phyloP scores from a whole-genome alignment of 2,113 vertebrate species.

The Octodon degus region DNA sequence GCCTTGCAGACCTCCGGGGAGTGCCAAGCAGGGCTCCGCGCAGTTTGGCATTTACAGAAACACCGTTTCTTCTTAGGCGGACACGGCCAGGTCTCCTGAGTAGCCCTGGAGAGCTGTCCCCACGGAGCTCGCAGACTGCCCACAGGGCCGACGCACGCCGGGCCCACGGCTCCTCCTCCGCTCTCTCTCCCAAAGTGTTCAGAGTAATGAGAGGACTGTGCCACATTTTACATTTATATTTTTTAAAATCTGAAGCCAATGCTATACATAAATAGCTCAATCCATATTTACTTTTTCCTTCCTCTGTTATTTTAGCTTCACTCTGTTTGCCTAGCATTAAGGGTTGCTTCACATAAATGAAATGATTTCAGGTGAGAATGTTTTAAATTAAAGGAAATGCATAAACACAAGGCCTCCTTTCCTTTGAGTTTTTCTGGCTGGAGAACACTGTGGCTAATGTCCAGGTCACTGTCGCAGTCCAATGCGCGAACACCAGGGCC shows the following conservation, averaged over 20 bases:
- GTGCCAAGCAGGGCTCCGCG: slow-evolving; percentile 58
- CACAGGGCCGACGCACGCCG: slow-evolving; percentile 15
- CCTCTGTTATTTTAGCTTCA: slow-evolving; percentile 38
- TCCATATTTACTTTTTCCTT: not conserved
- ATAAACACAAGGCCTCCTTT: not conserved
- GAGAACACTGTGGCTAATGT: not conserved
- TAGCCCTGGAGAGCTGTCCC: slow-evolving; percentile 28
- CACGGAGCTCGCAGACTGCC: slow-evolving; percentile 54
- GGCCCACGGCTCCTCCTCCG: not conserved
- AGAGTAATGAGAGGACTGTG: not conserved
- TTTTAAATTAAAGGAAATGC: slow-evolving; percentile 1
- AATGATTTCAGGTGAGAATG: not conserved
- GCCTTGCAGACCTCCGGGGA: slow-evolving; percentile 67
- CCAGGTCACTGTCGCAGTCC: not conserved
- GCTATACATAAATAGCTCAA: not conserved
- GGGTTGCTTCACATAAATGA: not conserved
- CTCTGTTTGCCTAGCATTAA: slow-evolving; percentile 35
- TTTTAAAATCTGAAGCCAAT: not conserved
- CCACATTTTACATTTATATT: not conserved
- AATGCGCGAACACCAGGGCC: not conserved
- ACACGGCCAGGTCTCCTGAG: slow-evolving; percentile 61
- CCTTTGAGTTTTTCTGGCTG: not conserved
- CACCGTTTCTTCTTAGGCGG: slow-evolving; percentile 47
- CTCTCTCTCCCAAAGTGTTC: not conserved
- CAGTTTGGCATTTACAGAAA: slow-evolving; percentile 31